These are phyloP conservation scores for Buceros bicornis DNA, from an alignment of 2,797 vertebrate species.

Conservation along the genomic window DNA sequence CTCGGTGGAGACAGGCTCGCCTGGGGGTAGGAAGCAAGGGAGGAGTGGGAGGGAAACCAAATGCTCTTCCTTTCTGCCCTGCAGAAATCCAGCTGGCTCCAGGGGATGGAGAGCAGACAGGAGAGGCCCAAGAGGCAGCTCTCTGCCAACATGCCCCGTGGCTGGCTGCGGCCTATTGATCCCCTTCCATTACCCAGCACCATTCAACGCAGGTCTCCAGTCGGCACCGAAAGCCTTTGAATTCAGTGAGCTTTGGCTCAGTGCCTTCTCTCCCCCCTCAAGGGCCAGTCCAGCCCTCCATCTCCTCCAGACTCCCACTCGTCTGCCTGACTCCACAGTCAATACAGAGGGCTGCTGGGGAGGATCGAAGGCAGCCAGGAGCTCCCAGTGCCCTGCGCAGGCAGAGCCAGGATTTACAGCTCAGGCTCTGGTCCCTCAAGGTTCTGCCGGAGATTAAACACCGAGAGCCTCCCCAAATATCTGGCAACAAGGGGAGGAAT, in stretches of 20 bases:
- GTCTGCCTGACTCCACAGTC: background rate
- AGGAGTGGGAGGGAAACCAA: background rate
- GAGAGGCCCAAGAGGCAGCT: background rate
- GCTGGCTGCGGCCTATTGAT: slow-evolving; percentile 7
- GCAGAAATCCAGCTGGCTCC: slow-evolving; percentile 18
- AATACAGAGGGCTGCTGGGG: background rate
- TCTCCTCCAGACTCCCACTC: background rate
- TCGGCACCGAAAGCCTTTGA: background rate
- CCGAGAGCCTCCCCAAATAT: background rate
- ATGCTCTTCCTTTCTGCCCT: slow-evolving; percentile 11
- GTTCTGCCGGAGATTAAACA: slow-evolving; percentile 21
- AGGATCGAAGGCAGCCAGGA: background rate
- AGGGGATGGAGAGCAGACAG: background rate
- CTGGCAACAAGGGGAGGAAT: slow-evolving; percentile 55
- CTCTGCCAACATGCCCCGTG: background rate
- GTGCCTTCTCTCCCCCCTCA: background rate
- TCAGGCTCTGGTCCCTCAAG: background rate
- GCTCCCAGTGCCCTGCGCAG: background rate
- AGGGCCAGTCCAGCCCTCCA: background rate
- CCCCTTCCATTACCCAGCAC: background rate
- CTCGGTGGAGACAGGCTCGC: background rate
- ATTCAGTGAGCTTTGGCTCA: background rate
- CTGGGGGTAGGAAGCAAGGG: background rate
- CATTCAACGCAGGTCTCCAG: background rate
- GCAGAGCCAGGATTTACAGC: background rate